A percentile compares a stretch with the other conserved stretches of the same genome.
Evolutionary conservation across 2,888 invertebrate species (phyloP).

Genomic region (Deroplatys truncata): DNA sequence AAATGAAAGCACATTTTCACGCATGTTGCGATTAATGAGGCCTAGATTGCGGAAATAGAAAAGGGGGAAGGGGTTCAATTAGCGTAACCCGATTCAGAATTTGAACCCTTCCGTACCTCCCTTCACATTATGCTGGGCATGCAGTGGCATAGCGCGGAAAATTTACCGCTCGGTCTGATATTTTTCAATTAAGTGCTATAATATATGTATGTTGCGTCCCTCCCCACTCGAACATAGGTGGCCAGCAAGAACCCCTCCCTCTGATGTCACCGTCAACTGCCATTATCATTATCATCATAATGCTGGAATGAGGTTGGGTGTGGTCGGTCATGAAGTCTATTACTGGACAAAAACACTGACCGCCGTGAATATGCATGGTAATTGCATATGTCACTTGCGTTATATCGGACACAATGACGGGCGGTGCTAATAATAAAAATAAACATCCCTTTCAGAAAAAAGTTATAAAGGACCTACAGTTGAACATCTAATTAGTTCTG

Average conservation of each 20-base stretch:
- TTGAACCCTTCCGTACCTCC: not conserved
- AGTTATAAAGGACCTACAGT: not conserved
- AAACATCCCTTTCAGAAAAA: not conserved
- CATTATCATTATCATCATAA: not conserved
- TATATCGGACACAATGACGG: not conserved
- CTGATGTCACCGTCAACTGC: not conserved
- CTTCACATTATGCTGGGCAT: not conserved
- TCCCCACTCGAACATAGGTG: not conserved
- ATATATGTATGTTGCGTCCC: not conserved
- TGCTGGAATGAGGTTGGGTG: not conserved
- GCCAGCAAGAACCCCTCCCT: too few species aligned
- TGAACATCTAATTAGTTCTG: too few species aligned
- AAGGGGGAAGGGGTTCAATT: not conserved
- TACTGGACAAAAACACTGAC: not conserved
- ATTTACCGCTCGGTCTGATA: not conserved
- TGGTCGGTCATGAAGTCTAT: not conserved
- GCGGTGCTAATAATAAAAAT: not conserved
- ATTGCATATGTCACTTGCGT: slow-evolving; percentile 16
- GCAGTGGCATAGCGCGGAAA: not conserved
- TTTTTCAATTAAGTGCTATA: not conserved
- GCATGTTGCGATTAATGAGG: not conserved
- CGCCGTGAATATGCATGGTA: not conserved
- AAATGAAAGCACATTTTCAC: not conserved
- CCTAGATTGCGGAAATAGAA: not conserved
- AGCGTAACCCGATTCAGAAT: not conserved